phyloP scores from a whole-genome alignment of 2,888 invertebrate species.

The Drosophila algonquin region DNA sequence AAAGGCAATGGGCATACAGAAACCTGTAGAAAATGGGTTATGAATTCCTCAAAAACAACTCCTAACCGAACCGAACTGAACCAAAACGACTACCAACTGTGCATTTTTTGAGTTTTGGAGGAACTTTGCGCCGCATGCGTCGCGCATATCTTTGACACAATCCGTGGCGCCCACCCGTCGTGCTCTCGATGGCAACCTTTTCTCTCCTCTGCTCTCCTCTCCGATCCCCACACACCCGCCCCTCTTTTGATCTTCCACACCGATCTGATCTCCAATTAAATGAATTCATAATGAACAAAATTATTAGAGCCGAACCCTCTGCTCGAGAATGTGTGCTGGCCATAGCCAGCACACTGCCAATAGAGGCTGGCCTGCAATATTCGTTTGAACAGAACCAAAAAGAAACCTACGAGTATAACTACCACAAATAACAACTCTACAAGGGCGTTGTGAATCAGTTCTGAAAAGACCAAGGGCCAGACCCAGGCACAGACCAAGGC shows the following conservation, averaged over 20 bases:
- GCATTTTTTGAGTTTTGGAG: slow-evolving; percentile 64
- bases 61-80: slow-evolving; percentile 6
- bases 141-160: slow-evolving; percentile 79
- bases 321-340: slow-evolving; percentile 7
- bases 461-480: slow-evolving; percentile 50
- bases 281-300: slow-evolving; percentile 78
- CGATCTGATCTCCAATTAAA: slow-evolving; percentile 66
- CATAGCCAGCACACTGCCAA: slow-evolving; percentile 23
- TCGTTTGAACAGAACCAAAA: slow-evolving; percentile 3
- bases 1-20: slow-evolving; percentile 29
- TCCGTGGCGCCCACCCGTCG: slow-evolving; percentile 77
- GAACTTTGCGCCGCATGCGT: slow-evolving; percentile 78
- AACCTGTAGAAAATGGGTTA: slow-evolving; percentile 68
- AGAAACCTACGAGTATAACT: not conserved
- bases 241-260: slow-evolving; percentile 11
- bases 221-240: not conserved
- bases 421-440: slow-evolving; percentile 43
- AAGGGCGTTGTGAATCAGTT: slow-evolving; percentile 73
- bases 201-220: slow-evolving; percentile 41
- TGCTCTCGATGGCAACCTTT: slow-evolving; percentile 77
- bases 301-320: slow-evolving; percentile 67
- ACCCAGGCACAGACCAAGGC: slow-evolving; percentile 15
- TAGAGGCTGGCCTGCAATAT: slow-evolving; percentile 37
- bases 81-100: slow-evolving; percentile 68
- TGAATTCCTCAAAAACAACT: slow-evolving; percentile 24